phyloP scores from a whole-genome alignment of 2,113 vertebrate species.

The Casuarius casuarius region DNA sequence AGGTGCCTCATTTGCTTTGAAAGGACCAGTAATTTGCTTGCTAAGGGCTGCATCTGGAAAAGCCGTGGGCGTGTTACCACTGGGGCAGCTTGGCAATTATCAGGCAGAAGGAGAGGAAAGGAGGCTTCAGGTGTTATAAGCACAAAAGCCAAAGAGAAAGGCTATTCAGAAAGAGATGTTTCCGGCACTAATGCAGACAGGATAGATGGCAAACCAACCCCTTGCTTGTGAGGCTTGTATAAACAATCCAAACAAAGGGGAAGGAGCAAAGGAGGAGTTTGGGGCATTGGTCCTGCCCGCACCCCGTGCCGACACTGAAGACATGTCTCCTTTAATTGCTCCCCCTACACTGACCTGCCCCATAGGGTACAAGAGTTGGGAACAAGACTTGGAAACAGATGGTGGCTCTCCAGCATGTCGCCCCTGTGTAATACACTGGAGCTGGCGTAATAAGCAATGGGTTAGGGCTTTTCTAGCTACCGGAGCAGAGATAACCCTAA shows the following conservation, averaged over 20 bases:
- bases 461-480: not conserved
- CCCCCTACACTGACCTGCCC: not conserved
- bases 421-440: too few species aligned
- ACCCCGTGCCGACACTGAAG: not conserved
- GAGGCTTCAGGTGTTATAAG: not conserved
- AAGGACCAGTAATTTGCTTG: not conserved
- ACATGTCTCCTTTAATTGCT: not conserved
- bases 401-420: fast-evolving
- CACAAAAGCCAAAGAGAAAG: not conserved
- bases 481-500: not conserved
- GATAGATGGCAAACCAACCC: not conserved
- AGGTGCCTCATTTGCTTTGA: not conserved
- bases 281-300: not conserved
- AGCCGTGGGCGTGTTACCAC: not conserved
- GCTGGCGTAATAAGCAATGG: too few species aligned
- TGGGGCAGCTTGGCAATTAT: not conserved
- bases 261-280: not conserved
- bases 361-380: not conserved
- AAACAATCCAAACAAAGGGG: not conserved
- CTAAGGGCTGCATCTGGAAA: not conserved
- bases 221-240: not conserved
- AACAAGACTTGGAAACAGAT: fast-evolving
- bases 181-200: not conserved
- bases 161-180: not conserved
- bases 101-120: not conserved